Percentiles rank a stretch among this genome's conserved stretches.
phyloP scores from a whole-genome alignment of 2,113 vertebrate species.

The Syngnathus typhle region DNA sequence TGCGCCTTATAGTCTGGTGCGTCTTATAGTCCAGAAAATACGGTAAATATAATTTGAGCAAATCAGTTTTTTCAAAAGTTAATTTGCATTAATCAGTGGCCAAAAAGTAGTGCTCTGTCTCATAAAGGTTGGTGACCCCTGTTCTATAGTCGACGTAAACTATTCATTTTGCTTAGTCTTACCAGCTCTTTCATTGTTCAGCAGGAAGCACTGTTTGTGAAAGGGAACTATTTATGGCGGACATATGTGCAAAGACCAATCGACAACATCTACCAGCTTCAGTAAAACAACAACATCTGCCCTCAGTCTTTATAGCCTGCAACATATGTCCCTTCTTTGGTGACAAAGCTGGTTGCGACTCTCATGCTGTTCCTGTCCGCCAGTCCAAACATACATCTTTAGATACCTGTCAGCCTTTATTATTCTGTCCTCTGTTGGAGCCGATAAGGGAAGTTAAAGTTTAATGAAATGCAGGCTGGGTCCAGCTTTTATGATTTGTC shows the following conservation, averaged over 20 bases:
- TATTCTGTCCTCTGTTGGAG: slow-evolving; percentile 64
- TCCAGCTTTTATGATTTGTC: slow-evolving; percentile 75
- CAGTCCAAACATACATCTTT: slow-evolving; percentile 70
- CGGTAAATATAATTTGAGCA: no score
- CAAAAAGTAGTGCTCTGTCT: no score
- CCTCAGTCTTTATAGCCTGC: slow-evolving; percentile 68
- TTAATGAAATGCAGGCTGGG: slow-evolving; percentile 73
- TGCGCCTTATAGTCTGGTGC: no score
- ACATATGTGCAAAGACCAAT: slow-evolving; percentile 59
- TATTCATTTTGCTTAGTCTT: background rate
- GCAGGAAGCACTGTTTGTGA: slow-evolving; percentile 30
- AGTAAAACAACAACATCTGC: slow-evolving; percentile 70
- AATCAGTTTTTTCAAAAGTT: no score
- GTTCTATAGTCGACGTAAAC: no score
- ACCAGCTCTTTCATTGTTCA: slow-evolving; percentile 31
- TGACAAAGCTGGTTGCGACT: slow-evolving; percentile 65
- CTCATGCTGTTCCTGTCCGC: slow-evolving; percentile 59
- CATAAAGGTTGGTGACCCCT: no score
- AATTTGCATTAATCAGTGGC: no score
- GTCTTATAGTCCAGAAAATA: no score
- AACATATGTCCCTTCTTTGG: slow-evolving; percentile 65
- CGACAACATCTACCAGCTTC: slow-evolving; percentile 60
- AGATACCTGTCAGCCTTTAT: slow-evolving; percentile 72
- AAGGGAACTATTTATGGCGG: slow-evolving; percentile 59
- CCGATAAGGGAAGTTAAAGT: slow-evolving; percentile 73